A percentile compares a stretch with the other conserved stretches of the same genome.
Evolutionary conservation across 2,797 vertebrate genomes (phyloP).

Genomic region (Sebastes flavidus): DNA sequence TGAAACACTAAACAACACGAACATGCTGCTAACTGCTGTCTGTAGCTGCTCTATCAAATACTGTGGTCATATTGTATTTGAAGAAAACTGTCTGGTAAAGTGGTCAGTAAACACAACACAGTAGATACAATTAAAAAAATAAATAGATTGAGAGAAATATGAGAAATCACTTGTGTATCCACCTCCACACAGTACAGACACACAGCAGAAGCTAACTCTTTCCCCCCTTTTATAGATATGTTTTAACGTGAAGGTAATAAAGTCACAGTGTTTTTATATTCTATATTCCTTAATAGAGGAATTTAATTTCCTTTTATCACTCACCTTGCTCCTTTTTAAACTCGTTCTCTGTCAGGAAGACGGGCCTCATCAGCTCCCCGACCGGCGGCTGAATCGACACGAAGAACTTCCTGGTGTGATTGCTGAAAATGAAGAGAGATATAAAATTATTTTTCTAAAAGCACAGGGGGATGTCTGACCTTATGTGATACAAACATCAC

Average conservation of each 20-base stretch:
- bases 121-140: no score
- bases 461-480: neutral
- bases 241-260: neutral
- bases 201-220: neutral
- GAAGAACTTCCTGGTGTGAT: constrained; percentile 93
- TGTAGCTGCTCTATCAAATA: constrained; percentile 17
- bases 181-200: neutral
- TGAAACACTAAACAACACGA: constrained; percentile 30
- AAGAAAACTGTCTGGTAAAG: neutral
- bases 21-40: constrained; percentile 26
- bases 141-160: neutral
- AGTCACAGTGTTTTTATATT: neutral
- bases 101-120: neutral
- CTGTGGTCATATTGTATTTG: neutral
- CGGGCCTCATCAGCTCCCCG: constrained; percentile 93
- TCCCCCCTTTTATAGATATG: neutral
- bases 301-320: constrained; percentile 10
- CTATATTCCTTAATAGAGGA: neutral
- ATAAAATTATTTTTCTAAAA: neutral
- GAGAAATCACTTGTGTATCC: neutral
- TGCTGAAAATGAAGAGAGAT: constrained; percentile 76
- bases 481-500: neutral
- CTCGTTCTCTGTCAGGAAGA: constrained; percentile 96
- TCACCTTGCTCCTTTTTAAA: constrained; percentile 98
- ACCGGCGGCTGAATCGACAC: constrained; percentile 96